phyloP scores from a whole-genome alignment of 1,140 invertebrate genomes.

The Drosophila sturtevanti region DNA sequence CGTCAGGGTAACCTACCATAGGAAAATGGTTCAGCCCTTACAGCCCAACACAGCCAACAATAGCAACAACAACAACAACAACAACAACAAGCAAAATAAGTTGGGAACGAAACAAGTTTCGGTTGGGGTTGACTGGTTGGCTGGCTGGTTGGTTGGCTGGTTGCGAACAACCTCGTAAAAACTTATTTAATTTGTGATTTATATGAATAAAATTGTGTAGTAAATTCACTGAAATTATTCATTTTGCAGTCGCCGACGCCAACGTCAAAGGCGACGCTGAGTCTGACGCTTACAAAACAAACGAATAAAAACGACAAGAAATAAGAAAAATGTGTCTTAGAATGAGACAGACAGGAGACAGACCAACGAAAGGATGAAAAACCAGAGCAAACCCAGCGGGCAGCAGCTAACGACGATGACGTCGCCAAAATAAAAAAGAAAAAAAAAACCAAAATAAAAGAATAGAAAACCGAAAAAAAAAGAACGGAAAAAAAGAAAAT shows the following conservation, averaged over 20 bases:
- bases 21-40: slow-evolving; percentile 10
- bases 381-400: slow-evolving; percentile 39
- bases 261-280: not conserved
- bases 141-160: not conserved
- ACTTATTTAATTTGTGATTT: slow-evolving; percentile 81
- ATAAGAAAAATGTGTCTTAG: slow-evolving; percentile 10
- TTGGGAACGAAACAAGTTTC: slow-evolving; percentile 73
- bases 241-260: slow-evolving; percentile 54
- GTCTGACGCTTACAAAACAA: slow-evolving; percentile 14
- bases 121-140: slow-evolving; percentile 68
- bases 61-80: not conserved
- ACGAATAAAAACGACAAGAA: slow-evolving; percentile 3
- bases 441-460: slow-evolving; percentile 6
- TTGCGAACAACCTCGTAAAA: slow-evolving; percentile 75
- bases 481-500: slow-evolving; percentile 33
- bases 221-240: slow-evolving; percentile 79
- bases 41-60: slow-evolving; percentile 1
- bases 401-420: slow-evolving; percentile 21
- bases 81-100: slow-evolving; percentile 18
- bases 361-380: slow-evolving; percentile 27
- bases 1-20: slow-evolving; percentile 7
- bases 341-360: not conserved
- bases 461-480: not conserved
- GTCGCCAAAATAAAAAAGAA: slow-evolving; percentile 16
- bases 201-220: slow-evolving; percentile 81